Evolutionary conservation across 2,888 invertebrate species (phyloP).

Genomic region (Drosophila pseudotakahashii): DNA sequence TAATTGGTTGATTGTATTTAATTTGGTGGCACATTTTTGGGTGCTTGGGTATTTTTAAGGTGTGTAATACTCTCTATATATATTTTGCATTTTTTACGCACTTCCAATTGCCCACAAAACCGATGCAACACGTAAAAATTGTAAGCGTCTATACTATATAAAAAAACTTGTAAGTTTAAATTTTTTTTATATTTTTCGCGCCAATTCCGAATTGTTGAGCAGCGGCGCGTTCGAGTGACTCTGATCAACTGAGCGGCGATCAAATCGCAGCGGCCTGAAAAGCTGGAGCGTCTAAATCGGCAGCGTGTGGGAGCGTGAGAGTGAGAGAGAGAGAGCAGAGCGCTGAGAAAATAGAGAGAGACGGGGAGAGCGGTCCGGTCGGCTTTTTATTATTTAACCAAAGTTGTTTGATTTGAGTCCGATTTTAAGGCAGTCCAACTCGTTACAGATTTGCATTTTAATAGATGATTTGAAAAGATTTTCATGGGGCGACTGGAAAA

Average conservation of each 20-base stretch:
- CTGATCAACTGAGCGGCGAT: slow-evolving; percentile 78
- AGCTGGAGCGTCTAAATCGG: slow-evolving; percentile 34
- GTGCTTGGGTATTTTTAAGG: too few relatives aligned
- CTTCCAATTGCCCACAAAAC: slow-evolving; percentile 16
- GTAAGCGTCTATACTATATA: slow-evolving; percentile 27
- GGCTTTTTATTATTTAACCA: slow-evolving; percentile 24
- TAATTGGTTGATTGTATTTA: background rate
- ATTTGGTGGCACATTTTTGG: background rate
- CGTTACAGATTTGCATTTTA: slow-evolving; percentile 21
- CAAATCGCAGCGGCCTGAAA: slow-evolving; percentile 52
- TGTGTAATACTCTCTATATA: background rate
- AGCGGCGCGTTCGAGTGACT: slow-evolving; percentile 71
- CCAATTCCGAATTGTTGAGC: slow-evolving; percentile 49
- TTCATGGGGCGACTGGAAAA: slow-evolving; percentile 11
- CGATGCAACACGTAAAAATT: slow-evolving; percentile 30
- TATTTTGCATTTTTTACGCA: slow-evolving; percentile 9
- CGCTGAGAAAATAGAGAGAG: slow-evolving; percentile 7
- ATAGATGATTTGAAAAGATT: slow-evolving; percentile 15
- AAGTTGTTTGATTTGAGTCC: slow-evolving; percentile 26
- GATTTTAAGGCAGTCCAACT: slow-evolving; percentile 15
- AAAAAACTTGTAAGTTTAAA: slow-evolving; percentile 14
- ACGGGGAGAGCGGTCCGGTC: background rate
- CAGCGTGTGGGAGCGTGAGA: slow-evolving; percentile 10
- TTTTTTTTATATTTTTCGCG: slow-evolving; percentile 30
- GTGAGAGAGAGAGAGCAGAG: slow-evolving; percentile 1